Conservation (phyloP, 2,888 invertebrate genomes). For the Dryobotodes eremita region DNA sequence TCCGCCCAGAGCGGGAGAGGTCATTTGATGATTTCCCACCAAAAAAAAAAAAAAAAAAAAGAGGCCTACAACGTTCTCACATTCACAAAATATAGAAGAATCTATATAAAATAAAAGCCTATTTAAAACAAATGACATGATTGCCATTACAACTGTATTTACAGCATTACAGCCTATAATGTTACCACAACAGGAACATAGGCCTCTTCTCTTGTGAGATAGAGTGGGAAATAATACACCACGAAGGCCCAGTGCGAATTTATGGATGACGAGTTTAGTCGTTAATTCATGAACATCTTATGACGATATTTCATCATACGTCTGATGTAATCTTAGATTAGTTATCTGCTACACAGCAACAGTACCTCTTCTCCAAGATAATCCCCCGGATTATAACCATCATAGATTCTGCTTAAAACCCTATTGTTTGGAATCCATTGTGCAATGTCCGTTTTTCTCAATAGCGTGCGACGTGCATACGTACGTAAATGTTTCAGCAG, state of each 20-base stretch:
- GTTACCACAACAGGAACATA: neutral
- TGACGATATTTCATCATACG: neutral
- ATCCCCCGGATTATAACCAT: constrained; percentile 3
- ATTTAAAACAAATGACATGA: too few species aligned
- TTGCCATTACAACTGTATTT: too few species aligned
- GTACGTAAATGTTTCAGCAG: neutral
- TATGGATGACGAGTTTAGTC: neutral
- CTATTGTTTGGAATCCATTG: constrained; percentile 33
- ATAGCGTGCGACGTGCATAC: constrained; percentile 8
- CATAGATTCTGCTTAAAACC: constrained; percentile 36
- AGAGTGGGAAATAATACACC: neutral
- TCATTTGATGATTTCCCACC: too few species aligned
- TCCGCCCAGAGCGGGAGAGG: too few species aligned
- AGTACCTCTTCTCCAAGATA: neutral
- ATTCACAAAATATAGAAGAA: too few species aligned
- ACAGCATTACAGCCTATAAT: too few species aligned
- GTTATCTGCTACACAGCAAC: constrained; percentile 3
- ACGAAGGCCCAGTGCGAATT: neutral
- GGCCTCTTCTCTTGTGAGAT: neutral
- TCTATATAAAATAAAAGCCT: too few species aligned
- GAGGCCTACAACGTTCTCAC: too few species aligned
- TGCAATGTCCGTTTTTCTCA: constrained; percentile 17
- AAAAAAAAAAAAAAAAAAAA: too few species aligned
- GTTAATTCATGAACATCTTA: neutral
- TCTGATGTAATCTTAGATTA: neutral